These are phyloP conservation scores for Bothrops jararaca DNA, from an alignment of 2,113 vertebrate species.

Conservation along the genomic window DNA sequence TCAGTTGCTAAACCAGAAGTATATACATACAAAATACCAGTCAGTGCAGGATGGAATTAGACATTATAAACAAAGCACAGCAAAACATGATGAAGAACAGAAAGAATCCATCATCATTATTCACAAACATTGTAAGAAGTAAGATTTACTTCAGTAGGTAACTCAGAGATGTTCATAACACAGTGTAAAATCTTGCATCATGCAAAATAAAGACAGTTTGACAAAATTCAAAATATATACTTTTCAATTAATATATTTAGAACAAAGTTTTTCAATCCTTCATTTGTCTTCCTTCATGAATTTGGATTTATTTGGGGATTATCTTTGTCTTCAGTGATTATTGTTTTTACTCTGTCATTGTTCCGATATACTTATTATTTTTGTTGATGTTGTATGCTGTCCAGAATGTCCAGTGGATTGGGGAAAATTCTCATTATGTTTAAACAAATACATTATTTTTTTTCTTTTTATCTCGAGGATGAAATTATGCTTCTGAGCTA, in stretches of 20 bases:
- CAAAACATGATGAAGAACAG: background rate
- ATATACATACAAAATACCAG: background rate
- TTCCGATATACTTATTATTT: background rate
- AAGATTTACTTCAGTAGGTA: background rate
- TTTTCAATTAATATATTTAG: background rate
- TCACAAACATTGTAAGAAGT: background rate
- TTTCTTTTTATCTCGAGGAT: background rate
- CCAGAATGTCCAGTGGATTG: background rate
- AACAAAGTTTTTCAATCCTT: background rate
- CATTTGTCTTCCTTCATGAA: background rate
- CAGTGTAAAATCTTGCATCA: conserved; percentile 13
- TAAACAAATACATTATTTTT: background rate
- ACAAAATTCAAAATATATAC: background rate
- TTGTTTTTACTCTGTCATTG: background rate
- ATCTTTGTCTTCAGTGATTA: background rate
- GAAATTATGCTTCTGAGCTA: background rate
- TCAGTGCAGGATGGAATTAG: background rate
- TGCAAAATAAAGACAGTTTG: background rate
- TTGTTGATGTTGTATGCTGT: background rate
- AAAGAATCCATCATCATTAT: background rate
- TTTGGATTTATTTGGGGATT: background rate
- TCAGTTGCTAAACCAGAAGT: background rate
- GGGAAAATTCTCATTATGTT: background rate
- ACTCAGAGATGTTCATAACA: conserved; percentile 2
- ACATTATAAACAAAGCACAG: background rate